Evolutionary conservation across 1,140 invertebrate genomes (phyloP), one percentile per base, ranked within the genome.

Genomic region (Bemisia tabaci): DNA sequence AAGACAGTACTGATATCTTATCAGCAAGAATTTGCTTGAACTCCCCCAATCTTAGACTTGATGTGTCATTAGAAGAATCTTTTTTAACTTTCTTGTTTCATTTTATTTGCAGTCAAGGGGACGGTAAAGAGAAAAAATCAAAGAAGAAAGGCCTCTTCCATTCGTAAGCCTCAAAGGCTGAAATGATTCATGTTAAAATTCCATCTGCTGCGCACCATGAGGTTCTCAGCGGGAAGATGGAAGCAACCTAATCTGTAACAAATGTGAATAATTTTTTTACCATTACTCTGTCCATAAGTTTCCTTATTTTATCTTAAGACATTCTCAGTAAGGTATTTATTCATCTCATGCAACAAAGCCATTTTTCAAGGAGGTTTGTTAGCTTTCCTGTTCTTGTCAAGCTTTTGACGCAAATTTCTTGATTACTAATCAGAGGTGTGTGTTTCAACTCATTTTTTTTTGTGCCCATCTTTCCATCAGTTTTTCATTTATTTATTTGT

Each of bases 121-220:
- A 83, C 70, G 81, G 81, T 71, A 83, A 83, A 77, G 81, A 82
- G 69, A 83, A 82, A 75, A 82, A 82, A 73, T 81, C 72, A 71
- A 83, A 82, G 80, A 83, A 82, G 75, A 83, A 82, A 72, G 81
- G 81, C 67, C 78, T 82, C 66, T 83, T 83, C 74, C 82, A 82
- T 79, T 71, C 65, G 59, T 48, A 65, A 23, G 60, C 24, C 5
- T 22, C n/a, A 22, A 25, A 11, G 60, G 11, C 60, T 25, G 60
- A 11, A 22, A 22, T 61, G 48, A 12, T 12, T 59, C 48, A 59
- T 59, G 12, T 59, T 12, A 12, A 59, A 22, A 12, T 59, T 59
- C 48, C 12, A 22, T n/a, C 12, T 12, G 48, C 48, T 59, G 48
- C 48, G 12, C 12, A 12, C 12, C 48, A 12, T 59, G 22, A 22